A percentile compares a stretch with the other conserved stretches of the same genome.
These are phyloP conservation scores for Rhea americana DNA, from an alignment of 2,113 vertebrate genomes.

Conservation along the genomic window DNA sequence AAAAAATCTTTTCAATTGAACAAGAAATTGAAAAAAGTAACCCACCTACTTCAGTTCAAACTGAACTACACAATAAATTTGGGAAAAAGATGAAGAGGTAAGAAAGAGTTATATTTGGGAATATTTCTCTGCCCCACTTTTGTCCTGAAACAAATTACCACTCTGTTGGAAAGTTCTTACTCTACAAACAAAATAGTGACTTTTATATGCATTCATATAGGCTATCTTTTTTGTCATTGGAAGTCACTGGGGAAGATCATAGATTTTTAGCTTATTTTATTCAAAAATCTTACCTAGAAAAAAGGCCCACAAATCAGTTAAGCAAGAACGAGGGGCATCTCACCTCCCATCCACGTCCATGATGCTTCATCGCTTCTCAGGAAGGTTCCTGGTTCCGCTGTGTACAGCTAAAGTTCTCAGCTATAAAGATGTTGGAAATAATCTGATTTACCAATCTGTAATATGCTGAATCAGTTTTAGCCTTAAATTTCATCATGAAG, in stretches of 20 bases:
- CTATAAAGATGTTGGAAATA: not conserved
- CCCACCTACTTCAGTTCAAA: not conserved
- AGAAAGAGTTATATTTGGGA: not conserved
- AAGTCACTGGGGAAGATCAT: not conserved
- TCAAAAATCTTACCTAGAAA: not conserved
- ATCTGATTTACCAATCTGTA: not conserved
- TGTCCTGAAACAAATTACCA: not conserved
- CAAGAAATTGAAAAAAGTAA: not conserved
- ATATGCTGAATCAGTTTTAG: not conserved
- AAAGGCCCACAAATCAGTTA: not conserved
- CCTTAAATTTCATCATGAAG: not conserved
- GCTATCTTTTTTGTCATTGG: not conserved
- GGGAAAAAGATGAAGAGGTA: not conserved
- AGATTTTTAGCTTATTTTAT: not conserved
- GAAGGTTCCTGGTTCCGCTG: not conserved
- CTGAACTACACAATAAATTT: not conserved
- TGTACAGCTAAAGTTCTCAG: not conserved
- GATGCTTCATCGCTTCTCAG: not conserved
- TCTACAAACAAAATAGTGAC: not conserved
- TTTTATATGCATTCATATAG: not conserved
- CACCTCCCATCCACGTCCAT: not conserved
- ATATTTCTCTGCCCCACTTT: not conserved
- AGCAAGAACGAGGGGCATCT: not conserved
- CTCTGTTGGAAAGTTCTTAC: not conserved
- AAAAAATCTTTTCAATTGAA: not conserved